Percentiles rank a stretch among this genome's conserved stretches.
These are phyloP conservation scores for Philereme vetulata DNA, from an alignment of 2,888 invertebrate genomes.

Conservation along the genomic window DNA sequence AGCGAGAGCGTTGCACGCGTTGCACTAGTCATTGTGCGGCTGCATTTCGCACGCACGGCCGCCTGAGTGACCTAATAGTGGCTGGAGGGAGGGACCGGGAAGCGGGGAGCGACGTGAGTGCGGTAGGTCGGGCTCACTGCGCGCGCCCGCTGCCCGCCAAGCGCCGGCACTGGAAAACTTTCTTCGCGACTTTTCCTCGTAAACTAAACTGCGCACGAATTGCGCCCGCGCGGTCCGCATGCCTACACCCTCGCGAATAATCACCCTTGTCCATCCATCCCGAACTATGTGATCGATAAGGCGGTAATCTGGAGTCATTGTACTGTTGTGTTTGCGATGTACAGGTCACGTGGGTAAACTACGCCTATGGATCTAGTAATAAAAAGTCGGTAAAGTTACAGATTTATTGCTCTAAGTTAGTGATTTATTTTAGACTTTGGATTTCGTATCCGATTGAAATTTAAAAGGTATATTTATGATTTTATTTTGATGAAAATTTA, in stretches of 20 bases:
- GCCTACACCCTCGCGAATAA: slow-evolving; percentile 32
- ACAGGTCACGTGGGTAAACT: slow-evolving; percentile 65
- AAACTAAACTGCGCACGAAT: slow-evolving; percentile 71
- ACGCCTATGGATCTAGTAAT: slow-evolving; percentile 80
- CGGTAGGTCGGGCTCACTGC: slow-evolving; percentile 83
- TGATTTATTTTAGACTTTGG: slow-evolving; percentile 31
- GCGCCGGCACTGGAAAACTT: slow-evolving; percentile 78
- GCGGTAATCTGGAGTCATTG: slow-evolving; percentile 45
- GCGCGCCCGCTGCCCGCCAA: slow-evolving; percentile 72
- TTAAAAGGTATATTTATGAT: slow-evolving; percentile 21
- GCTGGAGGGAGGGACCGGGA: slow-evolving; percentile 83
- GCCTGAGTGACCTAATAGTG: slow-evolving; percentile 81
- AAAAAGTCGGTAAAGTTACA: slow-evolving; percentile 82
- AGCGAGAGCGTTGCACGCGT: slow-evolving; percentile 83
- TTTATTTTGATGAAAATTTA: slow-evolving; percentile 13
- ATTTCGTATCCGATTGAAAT: slow-evolving; percentile 17
- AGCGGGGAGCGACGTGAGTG: slow-evolving; percentile 69
- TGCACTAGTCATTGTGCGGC: slow-evolving; percentile 82
- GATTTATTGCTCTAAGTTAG: slow-evolving; percentile 47
- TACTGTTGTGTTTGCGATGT: slow-evolving; percentile 67
- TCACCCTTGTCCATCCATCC: slow-evolving; percentile 6
- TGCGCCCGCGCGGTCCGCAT: slow-evolving; percentile 53
- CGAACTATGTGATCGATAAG: slow-evolving; percentile 56
- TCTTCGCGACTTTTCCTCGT: slow-evolving; percentile 80
- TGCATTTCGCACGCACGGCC: slow-evolving; percentile 81